Base-by-base conservation (phyloP, 2,888 invertebrate species). In the Stenurella melanura region DNA sequence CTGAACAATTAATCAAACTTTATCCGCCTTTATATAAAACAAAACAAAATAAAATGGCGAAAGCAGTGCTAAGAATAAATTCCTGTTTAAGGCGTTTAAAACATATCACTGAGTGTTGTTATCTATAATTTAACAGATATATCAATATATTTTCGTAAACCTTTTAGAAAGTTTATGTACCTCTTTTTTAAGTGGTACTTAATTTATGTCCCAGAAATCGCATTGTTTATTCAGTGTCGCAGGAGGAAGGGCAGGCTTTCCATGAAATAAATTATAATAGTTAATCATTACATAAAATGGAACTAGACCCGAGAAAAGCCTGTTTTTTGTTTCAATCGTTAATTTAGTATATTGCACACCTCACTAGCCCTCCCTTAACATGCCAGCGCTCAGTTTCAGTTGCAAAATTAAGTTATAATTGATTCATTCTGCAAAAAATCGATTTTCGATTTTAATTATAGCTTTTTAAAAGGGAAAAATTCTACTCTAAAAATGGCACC, bases 131-230 rank as follows among this genome's bases (percentile, higher is more conserved):
- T 34, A 60, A 42, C 17, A 64, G 70, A 70, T 60, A 60, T 42
- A 70, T 42, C 34, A 38, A 18, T n/a, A 21, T 21, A n/a, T 60
- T 70, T 70, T 70, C 42, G 60, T 17, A 15, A 26, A 42, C n/a
- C 34, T 70, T 70, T 70, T 70, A 70, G 70, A 70, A 70, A 69
- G 69, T 57, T 30, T 38, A 17, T 38, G 12, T 69, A 57, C 17
- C 64, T 42, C 64, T 64, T 64, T 64, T 64, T 64, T 42, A 64
- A 64, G 56, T 34, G 69, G 69, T 26, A 21, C 57, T 69, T 57
- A 69, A 69, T 69, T 56, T 69, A 69, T 30, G 57, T 69, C 57
- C 57, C 56, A 69, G 34, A 69, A 58, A 57, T 11, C 30, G 10
- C 10, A 18, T 17, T 34, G n/a, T 68, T 68, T 34, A 17, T 19